Conservation (phyloP, 2,113 vertebrate species). For the Girardinichthys multiradiatus region DNA sequence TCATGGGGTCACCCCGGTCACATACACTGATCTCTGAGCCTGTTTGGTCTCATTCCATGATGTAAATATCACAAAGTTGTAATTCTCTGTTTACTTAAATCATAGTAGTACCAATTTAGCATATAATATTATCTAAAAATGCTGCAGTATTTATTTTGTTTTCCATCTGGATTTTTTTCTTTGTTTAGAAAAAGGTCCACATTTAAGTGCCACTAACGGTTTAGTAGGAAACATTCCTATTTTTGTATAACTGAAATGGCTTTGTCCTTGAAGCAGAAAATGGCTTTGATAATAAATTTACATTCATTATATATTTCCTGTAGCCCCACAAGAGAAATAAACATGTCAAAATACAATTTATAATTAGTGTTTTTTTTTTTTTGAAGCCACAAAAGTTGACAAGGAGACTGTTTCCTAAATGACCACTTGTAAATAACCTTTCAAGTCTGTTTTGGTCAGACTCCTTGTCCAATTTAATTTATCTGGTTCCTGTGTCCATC, state of each 20-base stretch:
- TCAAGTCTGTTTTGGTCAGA: constrained; percentile 14
- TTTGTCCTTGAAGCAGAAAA: neutral
- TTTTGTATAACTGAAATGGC: constrained; percentile 45
- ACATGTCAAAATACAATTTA: constrained; percentile 9
- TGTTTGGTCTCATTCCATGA: neutral
- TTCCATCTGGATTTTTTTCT: neutral
- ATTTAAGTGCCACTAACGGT: constrained; percentile 14
- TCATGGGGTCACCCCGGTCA: constrained; percentile 89
- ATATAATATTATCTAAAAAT: neutral
- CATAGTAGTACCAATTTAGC: constrained; percentile 7
- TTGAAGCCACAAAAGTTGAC: constrained; percentile 17
- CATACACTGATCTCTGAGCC: constrained; percentile 90
- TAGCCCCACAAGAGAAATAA: neutral
- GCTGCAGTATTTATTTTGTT: neutral
- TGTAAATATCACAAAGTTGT: neutral
- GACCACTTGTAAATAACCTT: neutral
- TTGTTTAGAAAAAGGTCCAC: neutral
- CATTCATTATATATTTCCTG: neutral
- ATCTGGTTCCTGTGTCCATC: too few relatives aligned
- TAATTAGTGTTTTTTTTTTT: neutral
- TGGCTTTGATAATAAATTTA: too few relatives aligned
- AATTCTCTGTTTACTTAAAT: constrained; percentile 1
- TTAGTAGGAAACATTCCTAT: constrained; percentile 34
- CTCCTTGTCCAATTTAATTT: neutral
- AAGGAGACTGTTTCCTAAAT: constrained; percentile 9